Evolutionary conservation across 2,888 invertebrate genomes (phyloP).

Genomic region (Xylocampa areola): DNA sequence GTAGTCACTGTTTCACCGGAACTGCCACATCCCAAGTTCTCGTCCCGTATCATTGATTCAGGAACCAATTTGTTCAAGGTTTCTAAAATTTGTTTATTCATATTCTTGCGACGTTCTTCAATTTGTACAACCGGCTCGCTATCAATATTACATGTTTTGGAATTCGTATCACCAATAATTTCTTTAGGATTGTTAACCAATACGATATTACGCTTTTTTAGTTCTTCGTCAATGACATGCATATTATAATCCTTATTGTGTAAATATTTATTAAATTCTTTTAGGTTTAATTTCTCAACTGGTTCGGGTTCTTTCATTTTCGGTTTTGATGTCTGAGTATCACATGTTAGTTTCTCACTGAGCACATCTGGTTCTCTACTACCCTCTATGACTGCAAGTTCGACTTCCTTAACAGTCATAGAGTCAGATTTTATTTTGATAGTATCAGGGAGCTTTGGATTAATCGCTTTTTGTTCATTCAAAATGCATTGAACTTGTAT

Average conservation of each 20-base stretch:
- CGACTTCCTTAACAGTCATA: constrained; percentile 6
- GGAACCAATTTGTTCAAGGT: constrained; percentile 31
- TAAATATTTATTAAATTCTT: constrained; percentile 36
- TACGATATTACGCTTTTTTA: constrained; percentile 62
- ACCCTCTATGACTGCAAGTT: constrained; percentile 19
- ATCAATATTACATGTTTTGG: constrained; percentile 9
- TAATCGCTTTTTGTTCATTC: neutral
- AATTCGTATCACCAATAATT: constrained; percentile 10
- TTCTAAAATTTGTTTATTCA: constrained; percentile 44
- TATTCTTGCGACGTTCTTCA: constrained; percentile 24
- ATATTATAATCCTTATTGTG: constrained; percentile 46
- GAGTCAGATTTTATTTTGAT: neutral
- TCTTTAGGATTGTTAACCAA: constrained; percentile 44
- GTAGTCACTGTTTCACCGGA: constrained; percentile 57
- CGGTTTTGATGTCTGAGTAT: constrained; percentile 6
- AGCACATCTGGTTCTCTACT: neutral
- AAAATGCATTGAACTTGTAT: constrained; percentile 18
- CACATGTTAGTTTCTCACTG: neutral
- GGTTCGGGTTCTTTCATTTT: constrained; percentile 5
- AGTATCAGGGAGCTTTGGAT: constrained; percentile 1
- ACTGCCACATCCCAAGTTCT: constrained; percentile 52
- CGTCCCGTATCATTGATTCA: constrained; percentile 45
- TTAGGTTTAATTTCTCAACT: constrained; percentile 6
- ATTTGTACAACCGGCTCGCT: constrained; percentile 14
- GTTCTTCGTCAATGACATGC: constrained; percentile 57